Conservation (phyloP, 2,888 invertebrate genomes). For the Quadroppia sp. region DNA sequence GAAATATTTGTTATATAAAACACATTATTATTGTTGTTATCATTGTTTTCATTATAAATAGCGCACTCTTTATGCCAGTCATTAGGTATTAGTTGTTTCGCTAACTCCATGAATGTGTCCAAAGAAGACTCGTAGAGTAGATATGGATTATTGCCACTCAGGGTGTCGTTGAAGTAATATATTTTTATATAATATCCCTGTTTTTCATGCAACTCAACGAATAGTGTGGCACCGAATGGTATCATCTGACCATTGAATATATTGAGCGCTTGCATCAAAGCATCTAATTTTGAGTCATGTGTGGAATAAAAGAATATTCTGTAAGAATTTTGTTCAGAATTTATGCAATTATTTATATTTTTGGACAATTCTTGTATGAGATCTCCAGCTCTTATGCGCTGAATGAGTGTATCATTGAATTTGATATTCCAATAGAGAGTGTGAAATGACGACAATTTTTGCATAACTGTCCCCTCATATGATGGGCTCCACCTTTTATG, state of each 20-base stretch:
- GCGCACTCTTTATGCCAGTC: slow-evolving; percentile 40
- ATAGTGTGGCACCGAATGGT: slow-evolving; percentile 31
- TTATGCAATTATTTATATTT: not conserved
- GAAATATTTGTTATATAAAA: not conserved
- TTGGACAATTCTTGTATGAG: slow-evolving; percentile 3
- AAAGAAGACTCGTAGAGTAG: slow-evolving; percentile 29
- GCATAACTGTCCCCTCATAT: not conserved
- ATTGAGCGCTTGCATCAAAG: slow-evolving; percentile 32
- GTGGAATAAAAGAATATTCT: slow-evolving; percentile 35
- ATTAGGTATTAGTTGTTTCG: not conserved
- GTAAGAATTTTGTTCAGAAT: not conserved
- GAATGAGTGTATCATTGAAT: slow-evolving; percentile 13
- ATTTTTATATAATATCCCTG: slow-evolving; percentile 15
- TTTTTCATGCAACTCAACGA: slow-evolving; percentile 39
- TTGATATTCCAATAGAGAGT: not conserved
- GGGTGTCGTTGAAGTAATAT: slow-evolving; percentile 39
- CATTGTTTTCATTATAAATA: not conserved
- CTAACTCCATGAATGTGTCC: not conserved
- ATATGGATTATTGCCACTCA: slow-evolving; percentile 1
- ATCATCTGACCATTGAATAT: slow-evolving; percentile 27
- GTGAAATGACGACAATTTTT: not conserved
- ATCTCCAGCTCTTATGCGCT: slow-evolving; percentile 23
- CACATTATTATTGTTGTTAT: not conserved
- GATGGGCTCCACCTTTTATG: not conserved
- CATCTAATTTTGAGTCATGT: slow-evolving; percentile 38